Evolutionary conservation across 2,113 vertebrate genomes (phyloP).

Genomic region (Rousettus leschenaultii): DNA sequence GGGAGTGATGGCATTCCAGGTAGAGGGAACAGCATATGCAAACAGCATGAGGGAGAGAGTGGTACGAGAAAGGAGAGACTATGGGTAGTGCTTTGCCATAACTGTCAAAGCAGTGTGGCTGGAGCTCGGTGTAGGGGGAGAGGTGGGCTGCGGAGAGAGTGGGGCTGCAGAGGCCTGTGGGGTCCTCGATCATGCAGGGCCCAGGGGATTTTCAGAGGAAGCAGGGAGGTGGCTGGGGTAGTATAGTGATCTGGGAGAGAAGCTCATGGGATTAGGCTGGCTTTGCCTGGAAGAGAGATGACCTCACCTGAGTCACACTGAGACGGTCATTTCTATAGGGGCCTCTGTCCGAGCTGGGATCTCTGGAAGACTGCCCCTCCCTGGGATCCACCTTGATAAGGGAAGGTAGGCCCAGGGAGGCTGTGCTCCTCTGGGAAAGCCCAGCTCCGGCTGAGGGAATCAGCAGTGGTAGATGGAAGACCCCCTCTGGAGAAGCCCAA

Average conservation of each 20-base stretch:
- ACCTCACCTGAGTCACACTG: not conserved
- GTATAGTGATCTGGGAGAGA: not conserved
- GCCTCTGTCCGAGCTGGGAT: not conserved
- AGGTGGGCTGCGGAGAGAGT: not conserved
- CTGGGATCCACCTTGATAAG: not conserved
- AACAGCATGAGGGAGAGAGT: not conserved
- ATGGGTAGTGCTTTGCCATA: rapidly evolving
- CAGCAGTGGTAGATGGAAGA: not conserved
- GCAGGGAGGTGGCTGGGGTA: not conserved
- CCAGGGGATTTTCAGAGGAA: not conserved
- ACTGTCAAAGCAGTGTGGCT: not conserved
- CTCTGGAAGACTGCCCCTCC: not conserved
- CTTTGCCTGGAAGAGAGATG: not conserved
- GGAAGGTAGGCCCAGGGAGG: not conserved
- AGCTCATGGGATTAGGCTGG: not conserved
- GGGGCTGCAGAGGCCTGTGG: not conserved
- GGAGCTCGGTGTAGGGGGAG: not conserved
- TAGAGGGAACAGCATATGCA: not conserved
- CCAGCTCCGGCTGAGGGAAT: not conserved
- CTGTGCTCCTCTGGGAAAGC: not conserved
- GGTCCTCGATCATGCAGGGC: not conserved
- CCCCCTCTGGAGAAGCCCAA: not conserved
- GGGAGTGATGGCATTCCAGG: not conserved
- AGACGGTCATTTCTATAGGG: not conserved
- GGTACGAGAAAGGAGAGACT: not conserved